phyloP scores from a whole-genome alignment of 2,113 vertebrate species.

The Phalacrocorax brasilianus region DNA sequence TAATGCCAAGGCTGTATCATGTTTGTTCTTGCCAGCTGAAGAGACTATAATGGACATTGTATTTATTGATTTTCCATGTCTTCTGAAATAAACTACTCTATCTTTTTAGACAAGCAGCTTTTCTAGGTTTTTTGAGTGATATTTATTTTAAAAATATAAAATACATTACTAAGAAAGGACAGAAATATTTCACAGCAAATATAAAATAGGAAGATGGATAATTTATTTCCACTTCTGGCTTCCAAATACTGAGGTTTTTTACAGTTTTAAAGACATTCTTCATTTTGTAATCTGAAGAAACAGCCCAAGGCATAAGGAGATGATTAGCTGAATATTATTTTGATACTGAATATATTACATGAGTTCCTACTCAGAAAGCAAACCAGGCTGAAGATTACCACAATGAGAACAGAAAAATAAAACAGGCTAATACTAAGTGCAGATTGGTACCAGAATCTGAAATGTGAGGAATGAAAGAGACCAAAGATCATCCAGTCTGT shows the following conservation, averaged over 20 bases:
- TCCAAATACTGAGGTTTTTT: not conserved
- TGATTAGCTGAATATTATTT: not conserved
- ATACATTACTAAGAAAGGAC: not conserved
- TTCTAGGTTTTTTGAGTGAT: not conserved
- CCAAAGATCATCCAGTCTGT: not conserved
- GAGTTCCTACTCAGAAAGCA: not conserved
- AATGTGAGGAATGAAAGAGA: not conserved
- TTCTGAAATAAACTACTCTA: constrained; percentile 4
- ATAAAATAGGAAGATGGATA: not conserved
- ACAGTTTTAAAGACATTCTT: not conserved
- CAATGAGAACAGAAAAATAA: not conserved
- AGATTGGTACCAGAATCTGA: not conserved
- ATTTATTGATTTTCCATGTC: constrained; percentile 20
- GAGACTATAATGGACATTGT: not conserved
- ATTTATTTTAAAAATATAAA: not conserved
- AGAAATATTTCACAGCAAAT: not conserved
- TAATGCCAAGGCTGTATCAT: not conserved
- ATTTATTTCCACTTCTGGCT: not conserved
- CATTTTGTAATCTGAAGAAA: not conserved
- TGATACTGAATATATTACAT: not conserved
- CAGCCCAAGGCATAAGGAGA: not conserved
- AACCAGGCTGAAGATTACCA: not conserved
- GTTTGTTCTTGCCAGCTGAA: constrained; percentile 17
- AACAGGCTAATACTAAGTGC: not conserved
- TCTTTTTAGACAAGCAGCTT: not conserved